Evolutionary conservation across 2,113 vertebrate species (phyloP).

Genomic region (Calonectris borealis): DNA sequence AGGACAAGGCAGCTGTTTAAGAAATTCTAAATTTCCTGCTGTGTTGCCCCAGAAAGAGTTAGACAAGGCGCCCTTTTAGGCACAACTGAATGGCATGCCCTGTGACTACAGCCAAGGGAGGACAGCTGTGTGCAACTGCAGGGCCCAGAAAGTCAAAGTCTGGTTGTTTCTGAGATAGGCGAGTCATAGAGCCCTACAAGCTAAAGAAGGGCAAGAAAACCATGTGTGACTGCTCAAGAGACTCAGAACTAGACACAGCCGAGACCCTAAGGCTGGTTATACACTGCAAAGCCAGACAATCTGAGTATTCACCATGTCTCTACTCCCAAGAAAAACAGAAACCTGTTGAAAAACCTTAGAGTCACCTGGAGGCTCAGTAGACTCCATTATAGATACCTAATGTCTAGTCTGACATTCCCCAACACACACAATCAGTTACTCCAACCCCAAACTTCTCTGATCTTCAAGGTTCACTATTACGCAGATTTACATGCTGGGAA

Average conservation of each 20-base stretch:
- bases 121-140: not conserved
- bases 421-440: fast-evolving
- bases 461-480: not conserved
- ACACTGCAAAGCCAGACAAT: not conserved
- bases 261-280: not conserved
- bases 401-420: not conserved
- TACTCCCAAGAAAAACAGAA: not conserved
- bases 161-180: not conserved
- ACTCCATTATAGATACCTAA: not conserved
- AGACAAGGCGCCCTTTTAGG: not conserved
- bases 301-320: not conserved
- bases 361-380: not conserved
- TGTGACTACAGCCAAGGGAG: not conserved
- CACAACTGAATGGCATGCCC: not conserved
- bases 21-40: not conserved
- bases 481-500: not conserved
- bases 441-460: not conserved
- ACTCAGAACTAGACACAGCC: not conserved
- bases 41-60: not conserved
- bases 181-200: not conserved
- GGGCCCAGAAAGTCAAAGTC: not conserved
- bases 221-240: fast-evolving
- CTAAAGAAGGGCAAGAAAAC: not conserved
- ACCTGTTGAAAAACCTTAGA: not conserved
- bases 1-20: not conserved